Percentiles rank a stretch among this genome's conserved stretches.
phyloP scores from a whole-genome alignment of 92 coral and sea anemone genomes.

The Scolanthus callimorphus region DNA sequence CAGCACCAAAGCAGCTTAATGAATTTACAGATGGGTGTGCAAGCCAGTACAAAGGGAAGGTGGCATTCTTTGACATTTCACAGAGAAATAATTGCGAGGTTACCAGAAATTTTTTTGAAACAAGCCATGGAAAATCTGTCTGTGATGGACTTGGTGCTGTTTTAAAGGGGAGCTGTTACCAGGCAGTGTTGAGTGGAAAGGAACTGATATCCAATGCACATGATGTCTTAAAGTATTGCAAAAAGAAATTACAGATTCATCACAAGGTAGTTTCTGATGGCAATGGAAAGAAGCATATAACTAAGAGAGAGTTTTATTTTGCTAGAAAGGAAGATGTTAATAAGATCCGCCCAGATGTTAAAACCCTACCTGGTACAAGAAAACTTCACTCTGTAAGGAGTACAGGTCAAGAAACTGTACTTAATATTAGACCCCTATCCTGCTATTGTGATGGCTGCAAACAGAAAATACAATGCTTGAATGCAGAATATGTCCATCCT shows the following conservation, averaged over 20 bases:
- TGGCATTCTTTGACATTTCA: slow-evolving; percentile 25
- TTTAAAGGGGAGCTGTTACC: slow-evolving; percentile 33
- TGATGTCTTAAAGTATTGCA: slow-evolving; percentile 19
- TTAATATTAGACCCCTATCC: slow-evolving; percentile 4
- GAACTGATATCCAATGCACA: slow-evolving; percentile 21
- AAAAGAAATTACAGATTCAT: slow-evolving; percentile 11
- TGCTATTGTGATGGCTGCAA: slow-evolving; percentile 12
- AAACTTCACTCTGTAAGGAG: slow-evolving; percentile 27
- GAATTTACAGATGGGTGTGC: slow-evolving; percentile 35
- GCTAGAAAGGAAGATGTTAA: slow-evolving; percentile 10
- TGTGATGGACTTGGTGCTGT: slow-evolving; percentile 29
- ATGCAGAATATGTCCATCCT: slow-evolving; percentile 3
- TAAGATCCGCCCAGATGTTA: slow-evolving; percentile 16
- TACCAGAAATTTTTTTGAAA: slow-evolving; percentile 3
- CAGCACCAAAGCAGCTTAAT: slow-evolving; percentile 3
- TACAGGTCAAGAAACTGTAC: slow-evolving; percentile 3
- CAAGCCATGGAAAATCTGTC: slow-evolving; percentile 22
- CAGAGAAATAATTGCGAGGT: slow-evolving; percentile 14
- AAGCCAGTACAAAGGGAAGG: slow-evolving; percentile 26
- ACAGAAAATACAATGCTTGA: slow-evolving; percentile 12
- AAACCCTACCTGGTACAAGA: slow-evolving; percentile 33
- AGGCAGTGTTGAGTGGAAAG: slow-evolving; percentile 29
- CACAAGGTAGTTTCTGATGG: slow-evolving; percentile 7
- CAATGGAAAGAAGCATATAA: slow-evolving; percentile 18
- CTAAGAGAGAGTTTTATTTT: slow-evolving; percentile 27